Evolutionary conservation across 2,888 invertebrate genomes (phyloP).

Genomic region (Isoperla grammatica): DNA sequence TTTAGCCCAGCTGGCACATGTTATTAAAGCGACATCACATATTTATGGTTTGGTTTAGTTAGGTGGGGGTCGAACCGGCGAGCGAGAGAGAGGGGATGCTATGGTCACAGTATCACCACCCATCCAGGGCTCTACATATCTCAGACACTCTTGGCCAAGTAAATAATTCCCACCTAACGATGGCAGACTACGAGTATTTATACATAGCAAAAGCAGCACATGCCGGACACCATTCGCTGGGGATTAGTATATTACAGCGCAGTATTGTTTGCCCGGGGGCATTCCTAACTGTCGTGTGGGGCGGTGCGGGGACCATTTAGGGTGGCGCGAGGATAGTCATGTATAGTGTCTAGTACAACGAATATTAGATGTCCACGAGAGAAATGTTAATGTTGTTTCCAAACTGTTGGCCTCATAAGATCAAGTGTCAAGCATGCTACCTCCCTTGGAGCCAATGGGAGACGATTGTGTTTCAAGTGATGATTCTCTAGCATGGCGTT

Average conservation of each 20-base stretch:
- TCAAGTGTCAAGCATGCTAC: too few relatives aligned
- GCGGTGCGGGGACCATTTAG: too few relatives aligned
- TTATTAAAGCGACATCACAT: constrained; percentile 47
- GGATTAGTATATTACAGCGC: constrained; percentile 30
- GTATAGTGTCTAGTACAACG: too few relatives aligned
- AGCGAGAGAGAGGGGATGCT: constrained; percentile 10
- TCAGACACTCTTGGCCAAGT: constrained; percentile 27
- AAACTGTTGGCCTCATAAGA: too few relatives aligned
- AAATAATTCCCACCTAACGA: constrained; percentile 29
- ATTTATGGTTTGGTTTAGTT: constrained; percentile 44
- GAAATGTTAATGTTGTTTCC: too few relatives aligned
- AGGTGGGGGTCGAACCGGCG: constrained; percentile 22
- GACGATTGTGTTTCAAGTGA: too few relatives aligned
- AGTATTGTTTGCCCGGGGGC: constrained; percentile 21
- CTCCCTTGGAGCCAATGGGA: too few relatives aligned
- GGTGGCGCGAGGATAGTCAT: too few relatives aligned
- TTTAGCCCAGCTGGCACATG: constrained; percentile 48
- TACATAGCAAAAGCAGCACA: constrained; percentile 8
- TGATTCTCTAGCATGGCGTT: too few relatives aligned
- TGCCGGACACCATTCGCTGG: constrained; percentile 25
- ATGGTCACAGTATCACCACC: constrained; percentile 9
- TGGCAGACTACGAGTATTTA: constrained; percentile 14
- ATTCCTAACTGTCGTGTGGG: constrained; percentile 17
- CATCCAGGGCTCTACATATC: constrained; percentile 20
- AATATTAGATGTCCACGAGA: too few relatives aligned